Evolutionary conservation across 1,140 invertebrate species (phyloP).

Genomic region (Drosophila quadrilineata): DNA sequence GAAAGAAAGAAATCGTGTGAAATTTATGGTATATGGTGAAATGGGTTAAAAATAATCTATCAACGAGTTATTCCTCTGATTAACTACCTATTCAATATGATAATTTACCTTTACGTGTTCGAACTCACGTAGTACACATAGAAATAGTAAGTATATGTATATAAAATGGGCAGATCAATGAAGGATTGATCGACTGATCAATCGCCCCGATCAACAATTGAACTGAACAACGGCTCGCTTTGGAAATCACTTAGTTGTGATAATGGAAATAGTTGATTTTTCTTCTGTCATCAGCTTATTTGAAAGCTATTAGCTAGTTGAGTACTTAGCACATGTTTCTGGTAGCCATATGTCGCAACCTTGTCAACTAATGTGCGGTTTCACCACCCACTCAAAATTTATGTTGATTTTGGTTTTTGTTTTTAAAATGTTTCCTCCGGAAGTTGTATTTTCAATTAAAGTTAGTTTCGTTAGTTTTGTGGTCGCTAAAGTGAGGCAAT

Average conservation of each 20-base stretch:
- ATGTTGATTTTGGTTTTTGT: too few relatives aligned
- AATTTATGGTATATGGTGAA: conserved; percentile 33
- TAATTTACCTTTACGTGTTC: too few relatives aligned
- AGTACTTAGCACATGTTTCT: background rate
- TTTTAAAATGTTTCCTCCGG: conserved; percentile 63
- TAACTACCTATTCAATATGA: too few relatives aligned
- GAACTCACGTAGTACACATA: too few relatives aligned
- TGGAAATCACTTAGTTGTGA: too few relatives aligned
- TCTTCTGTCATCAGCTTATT: too few relatives aligned
- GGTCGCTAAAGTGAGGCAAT: conserved; percentile 70
- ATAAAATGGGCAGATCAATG: too few relatives aligned
- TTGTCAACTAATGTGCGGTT: conserved; percentile 10
- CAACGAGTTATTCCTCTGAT: conserved; percentile 25
- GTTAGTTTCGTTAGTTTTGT: conserved; percentile 12
- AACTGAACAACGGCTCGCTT: too few relatives aligned
- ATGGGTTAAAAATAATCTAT: conserved; percentile 33
- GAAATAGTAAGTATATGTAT: too few relatives aligned
- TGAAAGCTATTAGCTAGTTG: background rate
- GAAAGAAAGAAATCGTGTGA: conserved; percentile 47
- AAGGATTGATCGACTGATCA: too few relatives aligned
- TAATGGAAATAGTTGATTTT: too few relatives aligned
- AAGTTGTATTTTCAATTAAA: conserved; percentile 73
- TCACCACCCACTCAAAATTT: conserved; percentile 35
- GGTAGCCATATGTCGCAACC: conserved; percentile 11
- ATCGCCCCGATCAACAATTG: too few relatives aligned